These are phyloP conservation scores for Okapia johnstoni DNA, from an alignment of 2,113 vertebrate species.

Conservation along the genomic window DNA sequence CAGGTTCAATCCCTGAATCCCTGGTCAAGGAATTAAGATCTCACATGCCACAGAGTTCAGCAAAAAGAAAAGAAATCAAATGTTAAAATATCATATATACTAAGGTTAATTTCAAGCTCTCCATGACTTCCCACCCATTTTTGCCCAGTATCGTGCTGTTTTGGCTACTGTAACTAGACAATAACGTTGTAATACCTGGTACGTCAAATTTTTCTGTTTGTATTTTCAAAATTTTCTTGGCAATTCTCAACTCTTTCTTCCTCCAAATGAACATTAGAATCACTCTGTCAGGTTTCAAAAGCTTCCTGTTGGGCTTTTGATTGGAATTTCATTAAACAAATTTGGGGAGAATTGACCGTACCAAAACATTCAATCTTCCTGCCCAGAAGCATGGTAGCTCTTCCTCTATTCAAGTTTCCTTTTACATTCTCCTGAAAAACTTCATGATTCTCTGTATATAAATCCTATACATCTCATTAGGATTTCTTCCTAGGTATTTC, in stretches of 20 bases:
- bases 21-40: not conserved
- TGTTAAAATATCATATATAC: not conserved
- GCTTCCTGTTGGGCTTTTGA: not conserved
- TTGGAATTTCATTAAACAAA: slow-evolving; percentile 19
- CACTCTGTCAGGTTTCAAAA: not conserved
- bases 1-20: not conserved
- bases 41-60: not conserved
- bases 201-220: not conserved
- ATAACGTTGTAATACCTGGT: not conserved
- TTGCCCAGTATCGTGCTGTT: not conserved
- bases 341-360: not conserved
- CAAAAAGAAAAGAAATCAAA: not conserved
- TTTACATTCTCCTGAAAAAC: not conserved
- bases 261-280: not conserved
- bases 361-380: not conserved
- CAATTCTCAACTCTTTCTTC: not conserved
- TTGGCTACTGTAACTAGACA: not conserved
- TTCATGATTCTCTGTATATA: not conserved
- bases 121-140: not conserved
- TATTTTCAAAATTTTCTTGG: not conserved
- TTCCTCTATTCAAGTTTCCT: not conserved
- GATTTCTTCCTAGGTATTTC: not conserved
- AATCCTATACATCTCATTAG: not conserved
- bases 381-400: not conserved
- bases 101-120: not conserved